Evolutionary conservation across 2,113 vertebrate species (phyloP), one percentile per base, ranked within the genome.

Genomic region (Sinosuthora webbiana): DNA sequence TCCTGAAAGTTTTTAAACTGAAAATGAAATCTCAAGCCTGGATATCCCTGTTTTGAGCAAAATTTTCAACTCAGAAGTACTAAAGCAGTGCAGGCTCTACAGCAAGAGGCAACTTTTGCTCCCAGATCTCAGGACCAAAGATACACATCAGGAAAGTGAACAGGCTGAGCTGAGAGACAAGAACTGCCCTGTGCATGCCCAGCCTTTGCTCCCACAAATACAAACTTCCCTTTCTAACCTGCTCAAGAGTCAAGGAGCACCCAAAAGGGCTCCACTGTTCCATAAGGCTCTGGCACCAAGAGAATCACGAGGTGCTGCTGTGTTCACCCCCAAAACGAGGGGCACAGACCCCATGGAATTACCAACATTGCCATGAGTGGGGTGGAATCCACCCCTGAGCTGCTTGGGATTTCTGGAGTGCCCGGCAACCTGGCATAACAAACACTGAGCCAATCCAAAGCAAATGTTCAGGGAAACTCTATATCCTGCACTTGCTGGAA

Each of bases 391-490:
- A 39, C 7, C 63, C 44, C 55, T 3, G 41, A 0, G 4, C 84
- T 93, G 79, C 91, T 52, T 25, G 28, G 52, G 52, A 74, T 78
- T 85, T 55, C 56, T 78, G 37, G 47, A 78, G 80, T 67, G 44
- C 89, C 76, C 94, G 90, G 95, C 94, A 96, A 93, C 95, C 64
- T 93, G 94, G 83, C 67, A 24, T 35, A 84, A 96, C 89, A 93
- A 94, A 92, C 92, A 84, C 5, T 5, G 62, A 92, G 80, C 45
- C 52, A 70, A 70, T 33, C 79, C 86, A 86, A 42, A 89, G 76
- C 95, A 89, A 95, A 86, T 59, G 80, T 15, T 31, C 75, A 83
- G 76, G 63, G 94, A 95, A 95, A 96, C 31, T 55, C 64, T 83
- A 86, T 77, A 86, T 28, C 83, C 62, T 5, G 6, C 82, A 35